Evolutionary conservation across 1,140 invertebrate genomes (phyloP).

Genomic region (Diabrotica virgifera): DNA sequence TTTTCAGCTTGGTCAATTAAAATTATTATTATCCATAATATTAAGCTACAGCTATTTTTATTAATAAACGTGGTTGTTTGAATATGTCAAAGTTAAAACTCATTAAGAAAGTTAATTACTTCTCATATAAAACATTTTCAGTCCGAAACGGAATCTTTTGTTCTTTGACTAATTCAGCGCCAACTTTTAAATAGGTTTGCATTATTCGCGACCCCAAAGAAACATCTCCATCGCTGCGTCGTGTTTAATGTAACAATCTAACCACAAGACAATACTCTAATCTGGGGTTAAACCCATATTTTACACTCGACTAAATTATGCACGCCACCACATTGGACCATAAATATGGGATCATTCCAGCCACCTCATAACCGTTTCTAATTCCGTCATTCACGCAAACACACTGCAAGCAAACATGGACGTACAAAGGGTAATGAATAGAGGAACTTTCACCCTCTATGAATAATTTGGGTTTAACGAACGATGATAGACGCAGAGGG

Average conservation of each 20-base stretch:
- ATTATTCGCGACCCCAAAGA: neutral
- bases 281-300: conserved; percentile 1
- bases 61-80: no score
- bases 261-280: neutral
- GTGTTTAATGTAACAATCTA: conserved; percentile 3
- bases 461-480: no score
- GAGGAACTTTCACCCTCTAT: no score
- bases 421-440: neutral
- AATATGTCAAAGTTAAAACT: no score
- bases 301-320: neutral
- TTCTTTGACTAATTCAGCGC: no score
- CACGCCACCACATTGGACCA: neutral
- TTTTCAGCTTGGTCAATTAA: no score
- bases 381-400: neutral
- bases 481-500: no score
- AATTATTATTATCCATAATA: no score
- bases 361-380: neutral
- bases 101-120: no score
- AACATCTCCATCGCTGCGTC: neutral
- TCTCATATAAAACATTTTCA: no score
- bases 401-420: neutral
- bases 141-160: no score
- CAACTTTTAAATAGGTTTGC: neutral
- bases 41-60: no score
- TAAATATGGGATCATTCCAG: neutral